Conservation (phyloP, 2,113 vertebrate genomes). For the Rhea americana region DNA sequence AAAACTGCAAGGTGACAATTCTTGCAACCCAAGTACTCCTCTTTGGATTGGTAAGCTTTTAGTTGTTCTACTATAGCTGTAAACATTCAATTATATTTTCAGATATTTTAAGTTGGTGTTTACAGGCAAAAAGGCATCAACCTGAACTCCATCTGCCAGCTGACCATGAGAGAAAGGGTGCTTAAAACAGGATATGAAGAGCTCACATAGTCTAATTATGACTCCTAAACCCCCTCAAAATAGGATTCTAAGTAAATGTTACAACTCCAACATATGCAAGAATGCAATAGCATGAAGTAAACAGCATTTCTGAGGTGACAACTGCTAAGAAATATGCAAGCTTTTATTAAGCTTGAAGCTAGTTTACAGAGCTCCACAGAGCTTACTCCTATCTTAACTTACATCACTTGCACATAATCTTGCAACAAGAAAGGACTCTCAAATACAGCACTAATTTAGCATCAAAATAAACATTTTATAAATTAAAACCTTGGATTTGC, state of each 20-base stretch:
- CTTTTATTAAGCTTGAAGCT: not conserved
- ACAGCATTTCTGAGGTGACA: not conserved
- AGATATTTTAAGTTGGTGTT: slow-evolving; percentile 34
- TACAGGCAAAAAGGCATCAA: slow-evolving; percentile 17
- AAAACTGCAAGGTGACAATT: not conserved
- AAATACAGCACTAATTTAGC: not conserved
- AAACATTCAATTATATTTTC: not conserved
- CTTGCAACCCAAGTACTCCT: not conserved
- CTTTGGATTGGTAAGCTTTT: not conserved
- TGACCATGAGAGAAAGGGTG: not conserved
- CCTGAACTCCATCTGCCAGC: slow-evolving; percentile 39
- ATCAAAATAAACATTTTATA: not conserved
- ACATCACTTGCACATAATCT: not conserved
- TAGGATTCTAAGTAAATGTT: slow-evolving; percentile 30
- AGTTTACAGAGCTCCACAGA: not conserved
- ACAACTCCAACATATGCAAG: not conserved
- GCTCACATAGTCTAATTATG: not conserved
- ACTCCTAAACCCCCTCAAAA: slow-evolving; percentile 7
- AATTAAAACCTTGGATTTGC: not conserved
- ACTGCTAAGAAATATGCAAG: not conserved
- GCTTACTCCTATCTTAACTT: not conserved
- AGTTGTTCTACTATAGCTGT: not conserved
- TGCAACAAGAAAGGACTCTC: not conserved
- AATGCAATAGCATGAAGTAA: slow-evolving; percentile 14
- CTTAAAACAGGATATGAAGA: not conserved